These are phyloP conservation scores for Scotopteryx bipunctaria DNA, from an alignment of 2,888 invertebrate species.

Conservation along the genomic window DNA sequence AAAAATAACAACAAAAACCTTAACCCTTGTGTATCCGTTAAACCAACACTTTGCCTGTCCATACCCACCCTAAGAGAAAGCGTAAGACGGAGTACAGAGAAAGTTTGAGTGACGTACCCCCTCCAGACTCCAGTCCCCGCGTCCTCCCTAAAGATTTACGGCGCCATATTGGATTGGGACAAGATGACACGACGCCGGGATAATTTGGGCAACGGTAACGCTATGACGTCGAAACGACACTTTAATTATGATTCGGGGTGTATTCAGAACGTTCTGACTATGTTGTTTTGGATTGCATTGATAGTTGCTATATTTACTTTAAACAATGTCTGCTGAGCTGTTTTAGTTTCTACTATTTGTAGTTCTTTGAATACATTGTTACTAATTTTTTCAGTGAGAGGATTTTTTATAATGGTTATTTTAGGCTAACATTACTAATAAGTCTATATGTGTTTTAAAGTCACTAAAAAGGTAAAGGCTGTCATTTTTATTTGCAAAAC, in stretches of 20 bases:
- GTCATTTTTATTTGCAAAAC: too few species aligned
- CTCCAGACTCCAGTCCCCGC: slow-evolving; percentile 50
- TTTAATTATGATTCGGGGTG: slow-evolving; percentile 79
- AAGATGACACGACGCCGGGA: slow-evolving; percentile 83
- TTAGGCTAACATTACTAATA: too few species aligned
- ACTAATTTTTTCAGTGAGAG: too few species aligned
- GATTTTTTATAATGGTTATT: too few species aligned
- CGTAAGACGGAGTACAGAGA: slow-evolving; percentile 82
- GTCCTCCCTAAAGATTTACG: slow-evolving; percentile 78
- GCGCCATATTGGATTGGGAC: slow-evolving; percentile 84
- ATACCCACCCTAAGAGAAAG: slow-evolving; percentile 77
- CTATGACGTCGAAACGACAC: slow-evolving; percentile 78
- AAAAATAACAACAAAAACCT: slow-evolving; percentile 19
- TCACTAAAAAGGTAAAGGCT: too few species aligned
- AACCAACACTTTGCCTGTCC: slow-evolving; percentile 62
- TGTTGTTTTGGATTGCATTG: slow-evolving; percentile 7
- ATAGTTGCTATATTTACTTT: not conserved
- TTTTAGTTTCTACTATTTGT: too few species aligned
- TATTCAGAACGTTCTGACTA: slow-evolving; percentile 46
- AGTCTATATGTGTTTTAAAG: too few species aligned
- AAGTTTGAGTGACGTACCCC: slow-evolving; percentile 83
- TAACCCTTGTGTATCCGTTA: slow-evolving; percentile 40
- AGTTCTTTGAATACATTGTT: too few species aligned
- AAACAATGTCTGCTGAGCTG: too few species aligned
- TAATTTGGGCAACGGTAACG: slow-evolving; percentile 82